Evolutionary conservation across 2,888 invertebrate species (phyloP), one percentile per base, ranked within the genome.

Genomic region (Chaitophorus viminalis): DNA sequence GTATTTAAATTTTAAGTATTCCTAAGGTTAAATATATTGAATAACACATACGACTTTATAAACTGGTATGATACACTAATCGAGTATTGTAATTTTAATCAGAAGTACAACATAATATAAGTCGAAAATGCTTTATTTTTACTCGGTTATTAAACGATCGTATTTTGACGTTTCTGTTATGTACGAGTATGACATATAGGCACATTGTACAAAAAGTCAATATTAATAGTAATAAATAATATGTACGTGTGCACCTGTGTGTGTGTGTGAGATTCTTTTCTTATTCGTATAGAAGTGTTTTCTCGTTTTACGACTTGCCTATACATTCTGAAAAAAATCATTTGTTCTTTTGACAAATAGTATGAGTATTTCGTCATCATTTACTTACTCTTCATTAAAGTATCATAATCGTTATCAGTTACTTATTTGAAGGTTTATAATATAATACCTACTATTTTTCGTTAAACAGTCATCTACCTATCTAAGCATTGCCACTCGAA

Each of bases 401-500:
- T 54, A 54, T 60, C 21, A 77, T 65, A 85, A 36, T 78, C 86
- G 46, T 77, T 70, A 52, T 70, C 70, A 18, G 46, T 33, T 54
- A 36, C 60, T 75, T 54, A 21, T 36, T 74, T 18, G 36, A 74
- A 79, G 79, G 68, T 77, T 85, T 85, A 78, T n/a, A n/a, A n/a
- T 85, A 78, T 78, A 85, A 70, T 31, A 46, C 14, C 46, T 31
- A 46, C n/a, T 74, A 36, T 31, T 21, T 74, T 74, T 36, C 36
- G 33, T 74, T 21, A 54, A 54, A 54, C 77, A 54, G 18, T 21
- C 54, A 46, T 83, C 29, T 65, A 39, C 74, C n/a, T n/a, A n/a
- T n/a, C 31, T 68, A 52, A 77, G n/a, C 68, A 77, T 11, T 46
- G 21, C 77, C 86, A 87, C 87, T 87, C 81, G 81, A 81, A 87